A percentile compares a stretch with the other conserved stretches of the same genome.
These are phyloP conservation scores for Hemaris fuciformis DNA, from an alignment of 2,888 invertebrate genomes.

Conservation along the genomic window DNA sequence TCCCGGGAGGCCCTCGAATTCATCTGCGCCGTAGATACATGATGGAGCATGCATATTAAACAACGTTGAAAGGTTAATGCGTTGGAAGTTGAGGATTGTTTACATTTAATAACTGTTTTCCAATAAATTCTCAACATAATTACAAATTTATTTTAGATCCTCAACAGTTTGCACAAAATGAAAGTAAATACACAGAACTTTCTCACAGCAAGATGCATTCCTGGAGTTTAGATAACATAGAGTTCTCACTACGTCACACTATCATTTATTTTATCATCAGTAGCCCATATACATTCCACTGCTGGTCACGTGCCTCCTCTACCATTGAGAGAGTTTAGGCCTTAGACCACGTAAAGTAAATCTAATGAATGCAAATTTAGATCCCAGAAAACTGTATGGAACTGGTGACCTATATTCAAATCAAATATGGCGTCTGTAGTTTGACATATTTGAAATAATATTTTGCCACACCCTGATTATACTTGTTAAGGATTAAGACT, in stretches of 20 bases:
- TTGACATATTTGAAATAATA: not conserved
- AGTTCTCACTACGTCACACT: too few species aligned
- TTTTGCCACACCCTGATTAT: too few species aligned
- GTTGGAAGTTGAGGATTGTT: not conserved
- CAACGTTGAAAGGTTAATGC: conserved; percentile 1
- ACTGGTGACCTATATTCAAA: too few species aligned
- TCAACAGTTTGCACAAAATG: not conserved
- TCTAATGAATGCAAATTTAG: too few species aligned
- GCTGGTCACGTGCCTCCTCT: too few species aligned
- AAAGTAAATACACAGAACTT: not conserved
- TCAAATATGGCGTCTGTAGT: not conserved
- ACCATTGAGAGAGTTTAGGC: too few species aligned
- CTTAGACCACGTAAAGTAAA: too few species aligned
- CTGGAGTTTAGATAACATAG: not conserved
- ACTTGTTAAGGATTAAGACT: too few species aligned
- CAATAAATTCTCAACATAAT: not conserved
- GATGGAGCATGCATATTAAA: conserved; percentile 2
- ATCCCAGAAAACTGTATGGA: too few species aligned
- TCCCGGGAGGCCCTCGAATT: not conserved
- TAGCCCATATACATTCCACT: too few species aligned
- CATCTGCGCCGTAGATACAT: not conserved
- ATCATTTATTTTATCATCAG: too few species aligned
- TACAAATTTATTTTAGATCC: not conserved
- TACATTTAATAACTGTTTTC: not conserved
- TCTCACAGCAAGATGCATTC: not conserved